A percentile compares a stretch with the other conserved stretches of the same genome.
Evolutionary conservation across 2,113 vertebrate genomes (phyloP).

Genomic region (Glaucomys volans): DNA sequence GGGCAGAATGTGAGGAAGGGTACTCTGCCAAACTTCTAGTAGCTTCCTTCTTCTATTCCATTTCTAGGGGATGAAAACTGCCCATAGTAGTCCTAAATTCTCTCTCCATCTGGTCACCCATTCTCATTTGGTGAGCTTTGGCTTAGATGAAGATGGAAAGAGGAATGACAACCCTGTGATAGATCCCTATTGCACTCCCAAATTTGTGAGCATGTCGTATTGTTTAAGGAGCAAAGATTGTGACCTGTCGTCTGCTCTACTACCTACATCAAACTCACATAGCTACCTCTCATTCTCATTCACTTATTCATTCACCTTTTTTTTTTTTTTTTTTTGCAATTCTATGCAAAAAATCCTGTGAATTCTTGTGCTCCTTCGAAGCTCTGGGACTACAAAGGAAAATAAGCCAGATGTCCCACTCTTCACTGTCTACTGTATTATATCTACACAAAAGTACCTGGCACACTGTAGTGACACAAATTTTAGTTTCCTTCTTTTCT

Average conservation of each 20-base stretch:
- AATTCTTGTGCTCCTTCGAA: neutral
- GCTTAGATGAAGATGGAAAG: neutral
- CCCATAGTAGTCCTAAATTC: neutral
- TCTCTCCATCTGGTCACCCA: neutral
- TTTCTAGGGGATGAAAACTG: neutral
- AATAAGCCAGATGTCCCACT: neutral
- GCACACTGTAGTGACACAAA: neutral
- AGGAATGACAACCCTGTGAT: neutral
- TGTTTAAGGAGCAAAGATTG: neutral
- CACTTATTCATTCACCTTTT: neutral
- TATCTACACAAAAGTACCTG: neutral
- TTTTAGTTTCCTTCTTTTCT: neutral
- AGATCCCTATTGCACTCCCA: neutral
- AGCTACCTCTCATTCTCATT: neutral
- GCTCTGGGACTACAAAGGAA: neutral
- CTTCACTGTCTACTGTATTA: neutral
- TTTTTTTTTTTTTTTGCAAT: neutral
- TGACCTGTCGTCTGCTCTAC: neutral
- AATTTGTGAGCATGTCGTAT: neutral
- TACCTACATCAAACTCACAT: neutral
- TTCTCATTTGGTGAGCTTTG: neutral
- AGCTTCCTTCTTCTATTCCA: neutral
- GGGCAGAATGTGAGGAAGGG: neutral
- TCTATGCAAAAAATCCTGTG: neutral
- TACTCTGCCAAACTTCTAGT: neutral